These are phyloP conservation scores for Parascotia fuliginaria DNA, from an alignment of 2,888 invertebrate species.

Conservation along the genomic window DNA sequence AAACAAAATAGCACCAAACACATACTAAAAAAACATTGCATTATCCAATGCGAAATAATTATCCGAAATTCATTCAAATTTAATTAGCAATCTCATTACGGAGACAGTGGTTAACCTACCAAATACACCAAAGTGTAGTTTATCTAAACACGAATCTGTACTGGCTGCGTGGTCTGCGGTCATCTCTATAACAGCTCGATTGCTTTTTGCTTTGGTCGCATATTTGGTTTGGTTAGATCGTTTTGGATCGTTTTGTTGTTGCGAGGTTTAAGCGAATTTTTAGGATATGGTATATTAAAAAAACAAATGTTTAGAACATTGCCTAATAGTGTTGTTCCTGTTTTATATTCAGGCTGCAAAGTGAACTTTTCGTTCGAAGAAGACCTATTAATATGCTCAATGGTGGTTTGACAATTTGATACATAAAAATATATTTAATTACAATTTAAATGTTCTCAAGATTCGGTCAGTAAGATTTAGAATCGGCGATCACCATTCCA, in stretches of 20 bases:
- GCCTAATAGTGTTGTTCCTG: too few relatives aligned
- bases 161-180: conserved; percentile 40
- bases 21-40: conserved; percentile 1
- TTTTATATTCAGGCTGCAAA: too few relatives aligned
- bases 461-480: too few relatives aligned
- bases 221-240: conserved; percentile 44
- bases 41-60: conserved; percentile 38
- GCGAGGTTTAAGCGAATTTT: conserved; percentile 5
- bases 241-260: conserved; percentile 26
- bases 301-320: too few relatives aligned
- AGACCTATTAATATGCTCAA: too few relatives aligned
- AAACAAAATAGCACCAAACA: neutral
- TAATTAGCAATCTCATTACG: conserved; percentile 56
- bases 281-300: conserved; percentile 1
- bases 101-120: conserved; percentile 44
- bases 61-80: conserved; percentile 29
- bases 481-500: too few relatives aligned
- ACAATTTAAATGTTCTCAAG: too few relatives aligned
- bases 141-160: conserved; percentile 47
- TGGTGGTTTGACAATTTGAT: too few relatives aligned
- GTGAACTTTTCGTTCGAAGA: too few relatives aligned
- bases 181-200: conserved; percentile 30
- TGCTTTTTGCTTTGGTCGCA: conserved; percentile 48
- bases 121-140: conserved; percentile 49
- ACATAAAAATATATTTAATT: too few relatives aligned